Base-by-base conservation (phyloP, 2,113 vertebrate genomes). In the Daubentonia madagascariensis region DNA sequence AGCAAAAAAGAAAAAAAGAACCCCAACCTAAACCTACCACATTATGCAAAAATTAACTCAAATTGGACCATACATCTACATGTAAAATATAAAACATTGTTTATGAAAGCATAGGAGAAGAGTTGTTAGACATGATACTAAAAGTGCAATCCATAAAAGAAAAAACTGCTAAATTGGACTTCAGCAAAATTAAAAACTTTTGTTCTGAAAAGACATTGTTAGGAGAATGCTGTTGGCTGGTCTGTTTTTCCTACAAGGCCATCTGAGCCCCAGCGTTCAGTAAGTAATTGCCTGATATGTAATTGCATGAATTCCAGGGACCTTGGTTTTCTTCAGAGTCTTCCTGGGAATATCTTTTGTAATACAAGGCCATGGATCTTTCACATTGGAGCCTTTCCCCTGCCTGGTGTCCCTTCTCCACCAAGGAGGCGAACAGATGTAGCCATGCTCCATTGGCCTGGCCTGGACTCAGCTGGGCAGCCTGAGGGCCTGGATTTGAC, bases 81-180 rank as follows among this genome's bases (percentile, higher is more conserved):
- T 61, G 12, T 86, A 92, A 94, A 89, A 75, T n/a, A 50, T 52
- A 94, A 94, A 94, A 68, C 23, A 59, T 65, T 96, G 78, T 86
- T 68, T 93, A 83, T 81, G 52, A 91, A 95, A 63, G 59, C 22
- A 68, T 35, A 25, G 35, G 43, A 78, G n/a, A 80, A 96, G 18
- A 67, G 22, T 85, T 88, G 43, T 91, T 89, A 85, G 43, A 80
- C 57, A 22, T 76, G 59, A 80, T 48, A 67, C 40, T 40, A 72
- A 85, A 93, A 87, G 35, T 67, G 91, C 25, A 96, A 2, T 73
- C n/a, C 57, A 9, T 86, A 54, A 83, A 81, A 63, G 57, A 63
- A 59, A 97, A 54, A 52, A 65, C 30, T 48, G 32, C 67, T 84
- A 61, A 90, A 32, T 78, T 88, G 40, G 35, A 78, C 43, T 81